Base-by-base conservation (phyloP, 30 jellyfish, hydroid and myxozoan genomes). In the Aurelia coerulea region DNA sequence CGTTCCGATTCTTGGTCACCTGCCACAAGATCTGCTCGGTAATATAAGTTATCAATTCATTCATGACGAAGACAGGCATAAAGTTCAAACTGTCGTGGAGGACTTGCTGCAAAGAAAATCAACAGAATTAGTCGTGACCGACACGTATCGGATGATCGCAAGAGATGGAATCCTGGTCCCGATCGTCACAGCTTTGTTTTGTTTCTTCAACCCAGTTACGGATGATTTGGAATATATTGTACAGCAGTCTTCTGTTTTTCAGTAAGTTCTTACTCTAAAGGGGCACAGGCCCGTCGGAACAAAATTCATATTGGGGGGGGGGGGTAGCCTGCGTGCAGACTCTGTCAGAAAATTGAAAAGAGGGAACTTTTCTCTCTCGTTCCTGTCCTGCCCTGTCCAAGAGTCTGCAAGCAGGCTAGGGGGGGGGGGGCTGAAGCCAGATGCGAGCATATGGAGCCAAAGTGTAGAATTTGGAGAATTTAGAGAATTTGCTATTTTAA, bases 21-120 rank as follows among this genome's bases (percentile, higher is more conserved):
- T 82, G 16, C 97, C 97, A 15, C 95, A 90, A 74, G 97, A 90
- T 12, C 79, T 90, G 68, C 63, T 90, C 16, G 88, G 95, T 3
- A 83, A 84, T 18, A 62, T 63, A 51, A 80, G 73, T 42, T 90
- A 90, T 79, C 73, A 73, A 18, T 84, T 33, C 80, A 87, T 90
- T 3, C 78, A 80, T 54, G 83, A 66, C 3, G 88, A 83, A 31
- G 97, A 90, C 62, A 86, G 70, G 19, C 76, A 62, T 77, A 67
- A 12, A 2, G 39, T 88, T 56, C 74, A 73, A 60, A 53, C 39
- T 11, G 42, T 60, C 65, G 37, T 69, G 29, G 89, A 79, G 68
- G 72, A 74, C 18, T 76, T 88, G 14, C 19, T 67, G 1, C 34
- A 46, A 11, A 69, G 83, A 56, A 59, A 88, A 54, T 49, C 84